Evolutionary conservation across 2,888 invertebrate genomes (phyloP), one percentile per base, ranked within the genome.

Genomic region (Acronicta leporina): DNA sequence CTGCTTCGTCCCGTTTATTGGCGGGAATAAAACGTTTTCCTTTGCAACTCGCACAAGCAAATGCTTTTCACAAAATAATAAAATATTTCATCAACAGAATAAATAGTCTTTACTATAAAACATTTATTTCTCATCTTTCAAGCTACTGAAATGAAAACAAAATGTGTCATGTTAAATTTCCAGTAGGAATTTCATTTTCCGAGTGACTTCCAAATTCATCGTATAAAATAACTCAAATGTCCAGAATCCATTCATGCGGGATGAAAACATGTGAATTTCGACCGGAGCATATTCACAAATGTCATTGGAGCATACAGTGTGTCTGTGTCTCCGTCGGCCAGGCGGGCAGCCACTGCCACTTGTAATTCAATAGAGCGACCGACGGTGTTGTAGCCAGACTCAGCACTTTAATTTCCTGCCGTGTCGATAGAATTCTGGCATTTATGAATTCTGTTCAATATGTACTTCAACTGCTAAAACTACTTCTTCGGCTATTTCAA

Each of bases 391-490:
- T 53, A 59, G 54, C 55, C 69, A 66, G 52, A 63, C 50, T 54
- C 43, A 66, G 45, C 64, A 68, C 63, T 80, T 82, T 80, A 82
- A 86, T 86, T 84, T 86, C 83, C 84, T 81, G 71, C 51, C 62
- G 20, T 47, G 51, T 57, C 62, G 35, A 42, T 44, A 4, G 20
- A 44, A 54, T 64, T 55, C 33, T 14, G 33, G 41, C n/a, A 16
- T 52, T 55, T 52, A 43, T 53, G 5, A 53, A 55, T 47, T 35
- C 13, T 25, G 35, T 42, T 49, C 25, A 15, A 8, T 42, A 9
- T 40, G 27, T 58, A 33, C 33, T 33, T 33, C 11, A 33, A 33
- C 33, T 33, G 10, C 11, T 33, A 1, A 33, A 33, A 33, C 9
- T 10, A 42, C 30, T 49, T 38, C 8, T n/a, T 38, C 11, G 5